These are phyloP conservation scores for Todiramphus saurophagus DNA, from an alignment of 2,113 vertebrate species.

Conservation along the genomic window DNA sequence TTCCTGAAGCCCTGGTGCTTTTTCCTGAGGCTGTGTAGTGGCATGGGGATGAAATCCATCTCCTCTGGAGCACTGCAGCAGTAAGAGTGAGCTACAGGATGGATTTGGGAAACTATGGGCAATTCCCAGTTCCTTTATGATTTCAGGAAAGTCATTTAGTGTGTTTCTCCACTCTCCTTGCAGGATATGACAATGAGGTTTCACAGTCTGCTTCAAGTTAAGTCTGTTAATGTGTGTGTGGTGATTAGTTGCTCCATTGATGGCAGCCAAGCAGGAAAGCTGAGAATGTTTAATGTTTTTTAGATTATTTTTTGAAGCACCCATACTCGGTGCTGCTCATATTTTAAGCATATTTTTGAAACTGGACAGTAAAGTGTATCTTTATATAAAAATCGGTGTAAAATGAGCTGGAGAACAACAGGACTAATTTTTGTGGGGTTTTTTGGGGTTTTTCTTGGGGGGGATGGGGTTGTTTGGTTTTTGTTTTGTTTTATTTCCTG, in stretches of 20 bases:
- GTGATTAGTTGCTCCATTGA: not conserved
- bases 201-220: not conserved
- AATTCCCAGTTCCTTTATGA: not conserved
- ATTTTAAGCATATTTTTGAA: not conserved
- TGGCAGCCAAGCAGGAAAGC: not conserved
- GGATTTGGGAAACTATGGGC: not conserved
- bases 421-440: not conserved
- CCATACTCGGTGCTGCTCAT: not conserved
- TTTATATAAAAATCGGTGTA: not conserved
- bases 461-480: too few species aligned
- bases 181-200: not conserved
- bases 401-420: not conserved
- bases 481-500: not conserved
- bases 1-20: not conserved
- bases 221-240: not conserved
- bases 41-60: not conserved
- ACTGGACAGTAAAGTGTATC: not conserved
- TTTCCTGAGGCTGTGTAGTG: not conserved
- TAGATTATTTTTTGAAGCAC: not conserved
- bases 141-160: not conserved
- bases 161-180: not conserved
- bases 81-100: not conserved
- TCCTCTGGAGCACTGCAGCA: rapidly evolving
- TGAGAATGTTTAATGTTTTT: not conserved
- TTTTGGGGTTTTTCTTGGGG: too few species aligned